Conservation (phyloP, 2,888 invertebrate genomes). For the Athripsodes cinereus region DNA sequence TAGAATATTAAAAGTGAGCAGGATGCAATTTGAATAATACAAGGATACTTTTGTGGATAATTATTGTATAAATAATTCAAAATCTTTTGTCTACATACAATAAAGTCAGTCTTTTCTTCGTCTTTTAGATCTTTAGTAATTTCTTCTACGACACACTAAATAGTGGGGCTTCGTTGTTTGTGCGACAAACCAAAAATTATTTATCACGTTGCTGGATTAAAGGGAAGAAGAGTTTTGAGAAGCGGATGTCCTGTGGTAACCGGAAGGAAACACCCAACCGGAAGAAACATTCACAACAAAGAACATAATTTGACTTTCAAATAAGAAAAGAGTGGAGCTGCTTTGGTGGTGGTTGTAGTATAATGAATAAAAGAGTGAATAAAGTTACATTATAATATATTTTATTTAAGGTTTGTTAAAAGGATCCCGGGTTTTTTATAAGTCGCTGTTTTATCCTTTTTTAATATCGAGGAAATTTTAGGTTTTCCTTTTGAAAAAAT, state of each 20-base stretch:
- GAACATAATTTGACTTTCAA: constrained; percentile 2
- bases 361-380: background rate
- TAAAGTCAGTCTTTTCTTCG: too few species aligned
- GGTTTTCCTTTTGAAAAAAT: too few species aligned
- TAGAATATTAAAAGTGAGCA: too few species aligned
- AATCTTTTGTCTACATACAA: background rate
- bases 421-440: background rate
- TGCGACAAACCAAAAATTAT: background rate
- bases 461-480: too few species aligned
- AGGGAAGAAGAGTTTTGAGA: background rate
- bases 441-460: too few species aligned
- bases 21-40: too few species aligned
- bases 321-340: background rate
- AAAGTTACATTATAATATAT: background rate
- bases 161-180: background rate
- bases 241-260: constrained; percentile 2
- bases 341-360: background rate
- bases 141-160: background rate
- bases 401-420: background rate
- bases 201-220: background rate
- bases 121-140: background rate
- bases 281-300: background rate
- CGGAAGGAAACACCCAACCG: background rate
- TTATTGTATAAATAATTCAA: background rate
- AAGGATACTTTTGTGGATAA: too few species aligned